Evolutionary conservation across 2,113 vertebrate species (phyloP).

Genomic region (Ctenomys sociabilis): DNA sequence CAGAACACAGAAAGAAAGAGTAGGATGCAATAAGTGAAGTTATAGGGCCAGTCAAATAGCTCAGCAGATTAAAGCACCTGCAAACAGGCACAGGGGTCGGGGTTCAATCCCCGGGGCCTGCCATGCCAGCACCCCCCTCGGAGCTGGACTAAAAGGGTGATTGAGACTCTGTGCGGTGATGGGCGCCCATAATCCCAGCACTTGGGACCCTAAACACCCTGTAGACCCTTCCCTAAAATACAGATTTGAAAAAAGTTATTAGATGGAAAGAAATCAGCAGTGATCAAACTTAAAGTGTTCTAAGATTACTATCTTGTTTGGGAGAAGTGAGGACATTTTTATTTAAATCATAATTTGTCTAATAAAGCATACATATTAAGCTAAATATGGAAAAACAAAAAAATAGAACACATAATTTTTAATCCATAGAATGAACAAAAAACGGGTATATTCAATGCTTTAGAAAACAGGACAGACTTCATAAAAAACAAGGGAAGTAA

Average conservation of each 20-base stretch:
- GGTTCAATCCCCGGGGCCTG: no score
- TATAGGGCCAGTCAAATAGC: background rate
- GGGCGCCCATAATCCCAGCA: no score
- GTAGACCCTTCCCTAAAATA: no score
- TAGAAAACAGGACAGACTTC: conserved; percentile 14
- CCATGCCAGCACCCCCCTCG: no score
- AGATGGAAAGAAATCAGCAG: background rate
- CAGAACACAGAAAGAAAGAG: background rate
- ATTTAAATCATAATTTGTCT: background rate
- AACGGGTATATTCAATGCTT: background rate
- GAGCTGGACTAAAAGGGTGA: no score
- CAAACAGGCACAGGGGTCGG: no score
- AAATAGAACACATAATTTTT: background rate
- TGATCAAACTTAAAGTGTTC: conserved; percentile 13
- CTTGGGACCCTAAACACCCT: no score
- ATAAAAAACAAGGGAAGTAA: conserved; percentile 21
- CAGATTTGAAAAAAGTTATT: background rate
- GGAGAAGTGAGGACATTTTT: background rate
- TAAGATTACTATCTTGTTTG: background rate
- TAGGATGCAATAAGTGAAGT: background rate
- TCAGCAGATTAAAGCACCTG: no score
- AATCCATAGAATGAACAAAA: background rate
- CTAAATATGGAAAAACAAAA: background rate
- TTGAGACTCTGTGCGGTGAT: no score
- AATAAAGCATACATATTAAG: background rate